phyloP scores from a whole-genome alignment of 2,113 vertebrate species.

The Oostethus manadensis region DNA sequence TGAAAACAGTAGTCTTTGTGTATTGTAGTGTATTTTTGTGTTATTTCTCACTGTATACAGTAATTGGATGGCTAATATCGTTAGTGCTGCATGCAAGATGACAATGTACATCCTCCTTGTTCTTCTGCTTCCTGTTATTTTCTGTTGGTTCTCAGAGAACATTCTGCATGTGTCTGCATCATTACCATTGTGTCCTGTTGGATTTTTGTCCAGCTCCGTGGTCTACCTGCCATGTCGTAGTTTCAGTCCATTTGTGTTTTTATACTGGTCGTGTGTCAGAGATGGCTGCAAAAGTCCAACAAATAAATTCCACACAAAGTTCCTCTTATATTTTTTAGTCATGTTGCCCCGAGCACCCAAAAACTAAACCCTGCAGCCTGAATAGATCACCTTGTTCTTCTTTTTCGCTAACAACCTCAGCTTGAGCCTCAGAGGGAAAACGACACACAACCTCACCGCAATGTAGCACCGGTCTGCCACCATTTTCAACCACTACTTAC shows the following conservation, averaged over 20 bases:
- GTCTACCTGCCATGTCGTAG: neutral
- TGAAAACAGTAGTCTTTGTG: no score
- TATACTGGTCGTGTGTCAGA: no score
- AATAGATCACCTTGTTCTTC: constrained; percentile 21
- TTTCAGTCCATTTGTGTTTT: no score
- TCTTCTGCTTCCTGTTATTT: constrained; percentile 20
- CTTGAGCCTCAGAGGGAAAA: constrained; percentile 47
- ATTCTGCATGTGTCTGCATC: constrained; percentile 52
- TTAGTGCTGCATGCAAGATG: constrained; percentile 68
- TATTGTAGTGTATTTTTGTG: no score
- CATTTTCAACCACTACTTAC: constrained; percentile 28
- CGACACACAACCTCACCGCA: constrained; percentile 42
- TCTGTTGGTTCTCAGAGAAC: constrained; percentile 12
- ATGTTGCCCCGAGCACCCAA: neutral
- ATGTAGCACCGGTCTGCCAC: constrained; percentile 13
- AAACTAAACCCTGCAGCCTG: constrained; percentile 17
- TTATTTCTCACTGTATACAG: constrained; percentile 1
- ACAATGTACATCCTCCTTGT: constrained; percentile 9
- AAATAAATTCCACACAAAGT: neutral
- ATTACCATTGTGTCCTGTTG: constrained; percentile 34
- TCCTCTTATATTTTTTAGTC: neutral
- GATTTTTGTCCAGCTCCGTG: neutral
- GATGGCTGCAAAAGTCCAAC: no score
- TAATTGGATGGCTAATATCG: constrained; percentile 18
- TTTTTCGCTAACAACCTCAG: constrained; percentile 39